Evolutionary conservation across 2,888 invertebrate species (phyloP).

Genomic region (Merodon equestris): DNA sequence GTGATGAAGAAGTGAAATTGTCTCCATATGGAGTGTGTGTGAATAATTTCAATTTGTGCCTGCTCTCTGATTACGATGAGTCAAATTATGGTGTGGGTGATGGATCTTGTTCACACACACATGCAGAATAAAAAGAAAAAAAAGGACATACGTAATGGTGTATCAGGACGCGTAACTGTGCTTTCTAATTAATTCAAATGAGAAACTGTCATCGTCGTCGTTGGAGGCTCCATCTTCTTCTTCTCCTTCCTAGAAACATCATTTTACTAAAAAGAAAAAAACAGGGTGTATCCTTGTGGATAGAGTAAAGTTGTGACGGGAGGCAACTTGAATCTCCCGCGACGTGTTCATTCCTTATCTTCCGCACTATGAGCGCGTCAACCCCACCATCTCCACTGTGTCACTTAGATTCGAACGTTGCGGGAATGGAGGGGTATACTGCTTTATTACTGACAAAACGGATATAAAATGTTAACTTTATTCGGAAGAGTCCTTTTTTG

Average conservation of each 20-base stretch:
- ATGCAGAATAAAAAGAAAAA: too few species aligned
- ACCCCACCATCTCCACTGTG: too few species aligned
- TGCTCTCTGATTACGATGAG: constrained; percentile 53
- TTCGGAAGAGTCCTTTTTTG: constrained; percentile 28
- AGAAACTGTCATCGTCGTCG: constrained; percentile 57
- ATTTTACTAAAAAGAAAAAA: background rate
- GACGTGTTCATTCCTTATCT: constrained; percentile 40
- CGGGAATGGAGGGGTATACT: constrained; percentile 9
- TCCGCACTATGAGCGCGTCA: constrained; percentile 30
- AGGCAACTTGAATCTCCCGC: background rate
- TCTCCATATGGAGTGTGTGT: constrained; percentile 34
- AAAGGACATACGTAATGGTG: constrained; percentile 56
- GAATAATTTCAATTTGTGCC: constrained; percentile 61
- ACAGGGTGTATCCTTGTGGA: background rate
- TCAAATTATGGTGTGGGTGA: background rate
- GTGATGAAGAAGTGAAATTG: constrained; percentile 1
- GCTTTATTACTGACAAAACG: constrained; percentile 50
- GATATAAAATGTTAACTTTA: constrained; percentile 62
- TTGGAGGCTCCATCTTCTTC: constrained; percentile 5
- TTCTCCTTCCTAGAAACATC: constrained; percentile 4
- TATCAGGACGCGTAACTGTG: constrained; percentile 62
- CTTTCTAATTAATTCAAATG: constrained; percentile 68
- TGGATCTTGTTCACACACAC: constrained; percentile 24
- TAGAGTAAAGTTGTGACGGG: too few species aligned
- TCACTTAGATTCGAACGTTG: too few species aligned